Evolutionary conservation across 2,888 invertebrate genomes (phyloP).

Genomic region (Chromoteleia sp.): DNA sequence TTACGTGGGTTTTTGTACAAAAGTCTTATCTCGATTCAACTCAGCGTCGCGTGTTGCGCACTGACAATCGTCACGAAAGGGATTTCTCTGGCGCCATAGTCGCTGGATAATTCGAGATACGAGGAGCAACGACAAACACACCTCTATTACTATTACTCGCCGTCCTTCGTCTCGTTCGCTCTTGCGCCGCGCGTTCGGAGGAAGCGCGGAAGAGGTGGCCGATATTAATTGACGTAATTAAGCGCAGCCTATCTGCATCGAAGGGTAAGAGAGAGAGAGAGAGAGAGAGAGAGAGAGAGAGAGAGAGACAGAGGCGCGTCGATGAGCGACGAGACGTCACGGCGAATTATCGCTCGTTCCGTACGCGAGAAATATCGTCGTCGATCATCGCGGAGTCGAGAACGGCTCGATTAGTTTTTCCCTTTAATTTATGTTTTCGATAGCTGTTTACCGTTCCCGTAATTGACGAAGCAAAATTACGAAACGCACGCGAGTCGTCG

Average conservation of each 20-base stretch:
- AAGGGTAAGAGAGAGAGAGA: no score
- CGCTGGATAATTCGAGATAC: constrained; percentile 64
- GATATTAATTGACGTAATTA: constrained; percentile 71
- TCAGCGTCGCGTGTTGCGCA: constrained; percentile 64
- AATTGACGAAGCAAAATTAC: no score
- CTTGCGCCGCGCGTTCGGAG: no score
- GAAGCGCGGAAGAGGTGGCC: constrained; percentile 49
- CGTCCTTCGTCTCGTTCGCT: no score
- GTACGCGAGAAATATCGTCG: constrained; percentile 17
- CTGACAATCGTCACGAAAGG: constrained; percentile 69
- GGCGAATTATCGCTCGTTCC: constrained; percentile 38
- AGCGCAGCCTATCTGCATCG: constrained; percentile 61
- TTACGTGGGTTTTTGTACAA: constrained; percentile 58
- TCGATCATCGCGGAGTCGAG: neutral
- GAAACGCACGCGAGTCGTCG: neutral
- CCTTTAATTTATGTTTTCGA: constrained; percentile 20
- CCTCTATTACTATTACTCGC: no score
- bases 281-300: no score
- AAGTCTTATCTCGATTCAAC: constrained; percentile 63
- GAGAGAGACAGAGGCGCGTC: constrained; percentile 57
- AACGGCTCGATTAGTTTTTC: constrained; percentile 28
- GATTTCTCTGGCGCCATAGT: constrained; percentile 60
- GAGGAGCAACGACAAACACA: constrained; percentile 36
- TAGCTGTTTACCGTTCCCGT: constrained; percentile 22
- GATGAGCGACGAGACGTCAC: constrained; percentile 57